Percentiles rank a stretch among this genome's conserved stretches.
Conservation (phyloP, 2,797 vertebrate species). For the Pseudochaenichthys georgianus region DNA sequence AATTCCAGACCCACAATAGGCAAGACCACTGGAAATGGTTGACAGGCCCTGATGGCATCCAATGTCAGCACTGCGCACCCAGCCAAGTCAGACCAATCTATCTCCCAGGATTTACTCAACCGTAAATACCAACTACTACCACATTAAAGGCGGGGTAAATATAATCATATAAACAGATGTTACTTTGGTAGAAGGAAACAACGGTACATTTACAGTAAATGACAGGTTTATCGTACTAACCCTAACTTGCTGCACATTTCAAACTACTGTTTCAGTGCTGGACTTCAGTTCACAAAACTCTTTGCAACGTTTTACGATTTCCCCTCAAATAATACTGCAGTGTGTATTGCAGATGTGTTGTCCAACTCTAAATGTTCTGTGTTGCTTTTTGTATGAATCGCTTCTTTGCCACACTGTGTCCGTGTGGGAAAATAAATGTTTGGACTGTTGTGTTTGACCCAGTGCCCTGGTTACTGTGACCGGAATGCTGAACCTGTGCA, state of each 20-base stretch:
- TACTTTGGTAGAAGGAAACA: not conserved
- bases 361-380: not conserved
- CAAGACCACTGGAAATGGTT: slow-evolving; percentile 7
- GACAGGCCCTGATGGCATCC: not conserved
- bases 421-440: not conserved
- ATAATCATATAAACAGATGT: slow-evolving; percentile 11
- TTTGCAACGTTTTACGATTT: not conserved
- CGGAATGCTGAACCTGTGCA: not conserved
- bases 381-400: not conserved
- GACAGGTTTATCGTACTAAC: slow-evolving; percentile 28
- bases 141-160: slow-evolving; percentile 10
- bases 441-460: slow-evolving; percentile 10
- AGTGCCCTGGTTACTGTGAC: slow-evolving; percentile 11
- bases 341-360: not conserved
- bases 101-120: not conserved
- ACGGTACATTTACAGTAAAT: not conserved
- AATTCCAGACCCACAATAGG: slow-evolving; percentile 9
- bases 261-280: slow-evolving; percentile 4
- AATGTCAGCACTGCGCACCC: not conserved
- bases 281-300: slow-evolving; percentile 3
- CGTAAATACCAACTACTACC: not conserved
- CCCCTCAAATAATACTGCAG: slow-evolving; percentile 3
- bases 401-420: not conserved
- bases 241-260: slow-evolving; percentile 19
- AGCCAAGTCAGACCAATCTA: not conserved